Base-by-base conservation (phyloP, 1,140 invertebrate species). In the Drosophila nigrodunni region DNA sequence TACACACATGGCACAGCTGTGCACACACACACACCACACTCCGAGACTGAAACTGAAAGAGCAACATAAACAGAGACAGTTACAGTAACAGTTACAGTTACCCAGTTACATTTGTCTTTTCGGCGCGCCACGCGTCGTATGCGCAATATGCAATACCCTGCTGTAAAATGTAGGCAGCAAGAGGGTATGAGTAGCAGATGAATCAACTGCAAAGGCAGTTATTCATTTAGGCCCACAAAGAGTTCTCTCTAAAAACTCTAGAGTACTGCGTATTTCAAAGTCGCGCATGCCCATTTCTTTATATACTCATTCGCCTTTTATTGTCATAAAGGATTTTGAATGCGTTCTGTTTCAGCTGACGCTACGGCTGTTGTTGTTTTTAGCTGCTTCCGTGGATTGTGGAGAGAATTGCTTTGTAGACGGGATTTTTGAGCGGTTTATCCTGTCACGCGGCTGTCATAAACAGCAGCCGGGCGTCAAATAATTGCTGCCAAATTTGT, bases 41-140 rank as follows among this genome's bases (percentile, higher is more conserved):
- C 50, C 34, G 15, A 30, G 30, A 34, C 57, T 41, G 37, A 25
- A 41, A 41, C 57, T 59, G 61, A 41, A 35, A 46, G 39, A 34
- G 39, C 43, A 67, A 67, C 64, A 57, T 34, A 67, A 67, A 67
- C 64, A 57, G 52, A 44, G 64, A 67, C 52, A 67, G 64, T 57
- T 46, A 57, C 50, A 66, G 64, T 15, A n/a, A 57, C 44, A 62
- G 60, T 50, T 49, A 62, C 57, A 52, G 47, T 65, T 65, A 44
- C 39, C 49, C 49, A 35, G 58, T 70, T 54, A 54, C 67, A 82
- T 82, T 82, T 78, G 79, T 82, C 77, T 80, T 80, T 68, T 68
- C 49, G 46, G 62, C 74, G 78, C 54, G 44, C 66, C 67, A 82
- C 76, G 72, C 66, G 47, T 62, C 76, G 80, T 82, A 82, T 82